Conservation (phyloP, 2,113 vertebrate genomes). For the Cyanoliseus patagonus region DNA sequence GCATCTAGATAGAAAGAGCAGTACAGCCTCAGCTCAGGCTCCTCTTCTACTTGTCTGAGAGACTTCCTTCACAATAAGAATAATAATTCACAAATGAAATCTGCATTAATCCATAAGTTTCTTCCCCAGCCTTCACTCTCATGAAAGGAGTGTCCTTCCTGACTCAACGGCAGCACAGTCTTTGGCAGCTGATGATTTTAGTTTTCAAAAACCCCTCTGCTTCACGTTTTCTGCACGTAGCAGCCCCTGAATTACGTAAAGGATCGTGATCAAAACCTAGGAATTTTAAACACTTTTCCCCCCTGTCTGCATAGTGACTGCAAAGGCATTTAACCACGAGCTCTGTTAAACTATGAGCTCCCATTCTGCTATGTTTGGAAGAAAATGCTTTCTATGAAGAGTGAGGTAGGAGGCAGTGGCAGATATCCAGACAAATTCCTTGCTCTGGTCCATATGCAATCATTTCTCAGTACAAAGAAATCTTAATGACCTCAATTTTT, state of each 20-base stretch:
- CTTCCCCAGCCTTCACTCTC: neutral
- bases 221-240: neutral
- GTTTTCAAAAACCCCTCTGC: neutral
- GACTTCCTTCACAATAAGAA: neutral
- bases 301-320: neutral
- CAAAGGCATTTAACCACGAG: conserved; percentile 26
- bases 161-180: neutral
- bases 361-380: conserved; percentile 38
- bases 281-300: neutral
- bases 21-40: neutral
- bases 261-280: neutral
- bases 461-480: conserved; percentile 44
- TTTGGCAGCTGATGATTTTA: neutral
- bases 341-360: neutral
- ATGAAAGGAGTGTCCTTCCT: neutral
- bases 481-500: conserved; percentile 30
- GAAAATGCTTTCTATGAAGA: conserved; percentile 26
- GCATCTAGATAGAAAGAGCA: neutral
- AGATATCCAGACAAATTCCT: conserved; percentile 38
- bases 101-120: neutral
- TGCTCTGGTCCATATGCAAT: conserved; percentile 9
- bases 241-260: neutral
- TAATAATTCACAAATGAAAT: neutral
- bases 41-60: neutral
- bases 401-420: conserved; percentile 22